These are phyloP conservation scores for Pyrgus malvae DNA, from an alignment of 2,888 invertebrate genomes.

Conservation along the genomic window DNA sequence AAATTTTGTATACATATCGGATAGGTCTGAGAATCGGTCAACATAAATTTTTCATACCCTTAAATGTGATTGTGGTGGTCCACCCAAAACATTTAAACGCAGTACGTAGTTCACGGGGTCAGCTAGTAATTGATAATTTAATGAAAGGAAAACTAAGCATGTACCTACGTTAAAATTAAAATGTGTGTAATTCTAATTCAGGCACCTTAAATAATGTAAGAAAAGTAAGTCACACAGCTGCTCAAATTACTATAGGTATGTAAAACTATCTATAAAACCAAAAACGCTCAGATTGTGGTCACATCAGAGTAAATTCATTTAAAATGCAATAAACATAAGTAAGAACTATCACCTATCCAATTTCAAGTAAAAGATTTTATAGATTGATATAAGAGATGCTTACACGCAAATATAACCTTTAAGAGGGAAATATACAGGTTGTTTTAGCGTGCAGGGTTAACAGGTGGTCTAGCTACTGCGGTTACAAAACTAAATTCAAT, in stretches of 20 bases:
- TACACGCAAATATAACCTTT: not conserved
- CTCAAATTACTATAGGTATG: not conserved
- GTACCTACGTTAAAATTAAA: too few species aligned
- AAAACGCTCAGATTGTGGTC: not conserved
- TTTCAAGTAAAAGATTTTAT: not conserved
- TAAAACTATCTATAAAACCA: not conserved
- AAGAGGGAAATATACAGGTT: not conserved
- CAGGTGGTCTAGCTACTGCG: constrained; percentile 24
- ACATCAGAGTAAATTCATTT: constrained; percentile 16
- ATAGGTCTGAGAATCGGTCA: too few species aligned
- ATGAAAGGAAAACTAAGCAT: too few species aligned
- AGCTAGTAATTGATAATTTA: too few species aligned
- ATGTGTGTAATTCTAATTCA: too few species aligned
- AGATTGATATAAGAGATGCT: not conserved
- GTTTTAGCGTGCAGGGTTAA: constrained; percentile 1
- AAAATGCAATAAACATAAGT: constrained; percentile 17
- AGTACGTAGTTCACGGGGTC: too few species aligned
- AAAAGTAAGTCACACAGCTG: not conserved
- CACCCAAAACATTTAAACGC: too few species aligned
- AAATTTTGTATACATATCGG: too few species aligned
- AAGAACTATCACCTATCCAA: not conserved
- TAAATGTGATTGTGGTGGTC: too few species aligned
- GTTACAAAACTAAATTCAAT: constrained; percentile 34
- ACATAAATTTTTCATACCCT: too few species aligned
- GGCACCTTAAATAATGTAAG: too few species aligned